Conservation (phyloP, 2,113 vertebrate species). For the Neolamprologus variostigma region DNA sequence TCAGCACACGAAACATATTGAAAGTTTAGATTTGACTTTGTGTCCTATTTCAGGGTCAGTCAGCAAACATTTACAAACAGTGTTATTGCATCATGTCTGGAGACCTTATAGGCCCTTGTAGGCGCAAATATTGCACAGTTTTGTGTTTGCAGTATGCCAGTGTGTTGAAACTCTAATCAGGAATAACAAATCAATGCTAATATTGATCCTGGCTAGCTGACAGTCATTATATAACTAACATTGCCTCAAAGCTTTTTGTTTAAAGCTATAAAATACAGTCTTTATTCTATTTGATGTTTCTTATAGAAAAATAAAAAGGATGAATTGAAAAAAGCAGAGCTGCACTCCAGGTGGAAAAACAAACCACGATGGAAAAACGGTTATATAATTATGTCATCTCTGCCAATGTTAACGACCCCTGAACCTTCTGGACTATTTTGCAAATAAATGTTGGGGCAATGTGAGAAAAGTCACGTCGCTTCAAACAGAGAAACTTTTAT, state of each 20-base stretch:
- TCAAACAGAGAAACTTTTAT: not conserved
- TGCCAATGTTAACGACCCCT: not conserved
- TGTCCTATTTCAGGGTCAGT: fast-evolving
- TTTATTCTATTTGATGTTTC: not conserved
- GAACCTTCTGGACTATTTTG: not conserved
- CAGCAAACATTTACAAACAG: not conserved
- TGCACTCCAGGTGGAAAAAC: not conserved
- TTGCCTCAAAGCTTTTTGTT: not conserved
- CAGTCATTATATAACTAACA: not conserved
- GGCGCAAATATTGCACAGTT: not conserved
- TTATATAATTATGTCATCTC: not conserved
- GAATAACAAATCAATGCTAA: not conserved
- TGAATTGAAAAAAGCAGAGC: fast-evolving
- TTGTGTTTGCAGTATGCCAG: not conserved
- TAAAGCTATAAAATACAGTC: fast-evolving
- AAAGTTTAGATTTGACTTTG: not conserved
- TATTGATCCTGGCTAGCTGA: not conserved
- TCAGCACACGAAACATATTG: fast-evolving
- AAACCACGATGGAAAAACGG: not conserved
- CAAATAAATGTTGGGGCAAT: fast-evolving
- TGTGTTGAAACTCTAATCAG: not conserved
- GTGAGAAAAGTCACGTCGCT: not conserved
- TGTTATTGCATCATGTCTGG: not conserved
- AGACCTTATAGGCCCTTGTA: not conserved
- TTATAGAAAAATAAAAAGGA: not conserved